Conservation (phyloP, 2,113 vertebrate species). For the Dendrocopos noguchii region DNA sequence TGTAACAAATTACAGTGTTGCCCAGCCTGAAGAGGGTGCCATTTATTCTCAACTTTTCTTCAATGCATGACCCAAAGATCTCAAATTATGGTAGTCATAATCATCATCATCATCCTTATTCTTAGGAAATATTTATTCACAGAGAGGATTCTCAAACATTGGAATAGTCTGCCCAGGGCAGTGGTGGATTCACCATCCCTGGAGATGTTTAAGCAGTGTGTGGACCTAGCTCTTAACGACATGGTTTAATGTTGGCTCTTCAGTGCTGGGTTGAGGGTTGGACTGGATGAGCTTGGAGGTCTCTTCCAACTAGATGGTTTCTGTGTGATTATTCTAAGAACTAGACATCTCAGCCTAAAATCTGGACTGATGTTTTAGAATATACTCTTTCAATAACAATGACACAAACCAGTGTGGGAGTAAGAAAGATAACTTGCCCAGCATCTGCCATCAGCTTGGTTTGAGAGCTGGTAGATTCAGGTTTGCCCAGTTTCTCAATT, state of each 20-base stretch:
- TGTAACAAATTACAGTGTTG: not conserved
- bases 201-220: no score
- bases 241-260: no score
- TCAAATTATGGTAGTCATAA: not conserved
- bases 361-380: not conserved
- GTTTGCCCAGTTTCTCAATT: not conserved
- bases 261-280: no score
- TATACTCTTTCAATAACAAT: not conserved
- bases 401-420: not conserved
- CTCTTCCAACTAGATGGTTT: no score
- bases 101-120: not conserved
- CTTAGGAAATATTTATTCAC: no score
- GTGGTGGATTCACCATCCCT: no score
- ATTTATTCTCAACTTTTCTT: not conserved
- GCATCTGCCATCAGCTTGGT: not conserved
- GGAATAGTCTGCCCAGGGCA: no score
- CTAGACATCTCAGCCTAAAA: not conserved
- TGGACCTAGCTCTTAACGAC: no score
- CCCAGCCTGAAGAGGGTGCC: not conserved
- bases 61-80: not conserved
- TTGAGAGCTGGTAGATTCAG: not conserved
- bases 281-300: no score
- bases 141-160: no score
- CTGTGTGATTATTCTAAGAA: not conserved
- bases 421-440: not conserved